Evolutionary conservation across 2,113 vertebrate species (phyloP).

Genomic region (Entelurus aequoreus): DNA sequence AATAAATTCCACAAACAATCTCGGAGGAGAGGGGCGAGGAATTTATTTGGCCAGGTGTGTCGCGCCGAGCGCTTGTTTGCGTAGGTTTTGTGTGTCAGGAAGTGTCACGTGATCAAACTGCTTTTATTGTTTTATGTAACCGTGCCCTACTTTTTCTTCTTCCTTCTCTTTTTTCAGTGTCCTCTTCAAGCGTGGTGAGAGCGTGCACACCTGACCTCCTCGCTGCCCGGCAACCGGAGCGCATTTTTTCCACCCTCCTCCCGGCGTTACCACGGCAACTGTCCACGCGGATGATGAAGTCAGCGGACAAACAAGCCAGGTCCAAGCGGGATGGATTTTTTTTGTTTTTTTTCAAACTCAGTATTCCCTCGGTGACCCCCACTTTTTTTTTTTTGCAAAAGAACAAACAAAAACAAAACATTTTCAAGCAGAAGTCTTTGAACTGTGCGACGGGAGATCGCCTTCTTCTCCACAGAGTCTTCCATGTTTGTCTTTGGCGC

Average conservation of each 20-base stretch:
- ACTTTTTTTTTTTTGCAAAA: neutral
- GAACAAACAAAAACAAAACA: neutral
- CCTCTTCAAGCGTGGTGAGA: constrained; percentile 98
- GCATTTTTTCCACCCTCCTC: constrained; percentile 73
- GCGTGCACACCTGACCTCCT: constrained; percentile 72
- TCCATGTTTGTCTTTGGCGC: constrained; percentile 63
- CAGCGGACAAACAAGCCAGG: constrained; percentile 57
- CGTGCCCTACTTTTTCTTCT: constrained; percentile 24
- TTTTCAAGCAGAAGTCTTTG: constrained; percentile 2
- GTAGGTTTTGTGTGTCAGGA: constrained; percentile 18
- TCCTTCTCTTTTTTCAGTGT: constrained; percentile 76
- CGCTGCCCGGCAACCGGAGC: constrained; percentile 75
- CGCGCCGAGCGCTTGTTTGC: constrained; percentile 40
- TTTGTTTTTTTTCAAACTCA: constrained; percentile 55
- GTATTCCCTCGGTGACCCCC: constrained; percentile 41
- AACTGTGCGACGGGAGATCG: constrained; percentile 43
- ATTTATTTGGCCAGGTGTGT: constrained; percentile 74
- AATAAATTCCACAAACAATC: constrained; percentile 64
- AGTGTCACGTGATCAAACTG: constrained; percentile 11
- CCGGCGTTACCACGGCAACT: constrained; percentile 62
- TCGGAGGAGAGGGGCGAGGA: constrained; percentile 60
- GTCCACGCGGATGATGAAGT: constrained; percentile 55
- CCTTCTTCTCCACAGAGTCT: constrained; percentile 51
- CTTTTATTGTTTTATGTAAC: constrained; percentile 41
- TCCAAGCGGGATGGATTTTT: constrained; percentile 54